Evolutionary conservation across 2,797 vertebrate species (phyloP), one percentile per base, ranked within the genome.

Genomic region (Mormyrops boulengeri): DNA sequence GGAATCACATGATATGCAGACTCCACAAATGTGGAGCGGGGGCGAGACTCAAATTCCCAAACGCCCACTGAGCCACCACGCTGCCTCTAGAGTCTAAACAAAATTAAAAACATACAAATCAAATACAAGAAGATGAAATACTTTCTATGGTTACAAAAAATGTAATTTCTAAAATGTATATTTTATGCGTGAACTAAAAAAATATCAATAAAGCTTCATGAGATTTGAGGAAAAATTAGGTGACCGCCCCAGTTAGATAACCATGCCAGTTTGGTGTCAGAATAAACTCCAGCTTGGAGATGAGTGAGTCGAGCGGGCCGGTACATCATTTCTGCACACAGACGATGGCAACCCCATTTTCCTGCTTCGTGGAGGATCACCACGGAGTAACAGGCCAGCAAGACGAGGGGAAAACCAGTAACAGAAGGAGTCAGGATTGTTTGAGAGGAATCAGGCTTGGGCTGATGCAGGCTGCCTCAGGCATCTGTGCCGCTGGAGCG

Each of bases 391-490:
- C 6, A 80, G 5, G 19, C 5, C 93, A 90, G 91, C 93, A 69
- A 89, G 91, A 90, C 91, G 90, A 89, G 90, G 88, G 86, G 90
- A 88, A 92, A 92, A 90, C 89, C 92, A 93, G 92, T 91, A 57
- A 92, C 88, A 88, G 88, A 66, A 47, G 49, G 38, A 89, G 89
- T 89, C 34, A 57, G 87, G 57, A 26, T 52, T 88, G 92, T 93
- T 90, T 52, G 93, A 94, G 92, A 92, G 93, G 90, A 94, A 93
- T 93, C 90, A 92, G 92, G 91, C 91, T 91, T 94, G 80, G 90
- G 90, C 91, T 92, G 82, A 91, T 89, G 91, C 91, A 69, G 91
- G 92, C 91, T 89, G 19, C 90, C 92, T 91, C 91, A 89, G 88
- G 92, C 82, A 80, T 91, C 91, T 91, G 90, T 90, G 91, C 93